These are phyloP conservation scores for Conomelus anceps DNA, from an alignment of 2,888 invertebrate genomes.

Conservation along the genomic window DNA sequence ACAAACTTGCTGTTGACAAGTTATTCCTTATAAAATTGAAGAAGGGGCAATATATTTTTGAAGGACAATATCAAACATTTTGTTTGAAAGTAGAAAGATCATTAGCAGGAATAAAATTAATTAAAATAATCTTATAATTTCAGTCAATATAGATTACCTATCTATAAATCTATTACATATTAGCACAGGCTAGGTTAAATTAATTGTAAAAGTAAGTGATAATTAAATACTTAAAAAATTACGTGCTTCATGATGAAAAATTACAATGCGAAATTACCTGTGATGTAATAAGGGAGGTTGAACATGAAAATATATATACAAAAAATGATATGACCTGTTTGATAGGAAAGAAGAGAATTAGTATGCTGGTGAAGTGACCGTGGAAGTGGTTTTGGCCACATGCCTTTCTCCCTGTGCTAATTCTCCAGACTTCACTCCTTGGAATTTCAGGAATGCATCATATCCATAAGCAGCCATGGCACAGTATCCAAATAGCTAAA, in stretches of 20 bases:
- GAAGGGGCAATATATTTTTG: too few species aligned
- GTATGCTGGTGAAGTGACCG: constrained; percentile 47
- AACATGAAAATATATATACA: neutral
- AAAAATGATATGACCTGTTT: neutral
- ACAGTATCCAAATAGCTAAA: constrained; percentile 80
- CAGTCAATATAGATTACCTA: neutral
- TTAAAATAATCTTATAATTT: too few species aligned
- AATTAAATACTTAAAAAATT: neutral
- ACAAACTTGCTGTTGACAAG: too few species aligned
- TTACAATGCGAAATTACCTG: neutral
- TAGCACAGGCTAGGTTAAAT: neutral
- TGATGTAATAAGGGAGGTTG: neutral
- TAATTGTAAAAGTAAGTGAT: neutral
- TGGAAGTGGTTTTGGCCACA: constrained; percentile 49
- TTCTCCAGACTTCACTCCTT: constrained; percentile 57
- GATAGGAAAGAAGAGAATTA: constrained; percentile 34
- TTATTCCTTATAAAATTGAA: too few species aligned
- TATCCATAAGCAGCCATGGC: constrained; percentile 70
- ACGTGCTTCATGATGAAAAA: neutral
- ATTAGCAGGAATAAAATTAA: too few species aligned
- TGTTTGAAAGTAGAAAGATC: too few species aligned
- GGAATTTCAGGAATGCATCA: constrained; percentile 74
- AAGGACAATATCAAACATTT: too few species aligned
- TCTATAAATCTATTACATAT: neutral
- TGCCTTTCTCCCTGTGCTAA: constrained; percentile 63